Evolutionary conservation across 2,113 vertebrate species (phyloP).

Genomic region (Psammodynastes pulverulentus): DNA sequence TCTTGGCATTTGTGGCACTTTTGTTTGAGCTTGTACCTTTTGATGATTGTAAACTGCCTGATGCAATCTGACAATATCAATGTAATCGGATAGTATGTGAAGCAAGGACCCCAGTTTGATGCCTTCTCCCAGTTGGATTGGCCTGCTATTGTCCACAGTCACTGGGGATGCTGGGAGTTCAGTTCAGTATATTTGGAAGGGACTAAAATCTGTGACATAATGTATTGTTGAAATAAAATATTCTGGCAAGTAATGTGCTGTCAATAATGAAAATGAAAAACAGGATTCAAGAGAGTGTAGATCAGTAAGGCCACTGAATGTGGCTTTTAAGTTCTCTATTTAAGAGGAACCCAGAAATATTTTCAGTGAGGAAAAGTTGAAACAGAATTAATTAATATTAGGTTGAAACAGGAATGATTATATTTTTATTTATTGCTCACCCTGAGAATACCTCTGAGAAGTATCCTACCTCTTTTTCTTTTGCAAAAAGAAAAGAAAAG

Average conservation of each 20-base stretch:
- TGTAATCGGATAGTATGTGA: background rate
- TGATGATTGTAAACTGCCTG: background rate
- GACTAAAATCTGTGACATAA: background rate
- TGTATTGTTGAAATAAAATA: background rate
- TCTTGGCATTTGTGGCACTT: background rate
- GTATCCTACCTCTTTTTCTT: background rate
- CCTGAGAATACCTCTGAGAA: background rate
- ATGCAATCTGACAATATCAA: background rate
- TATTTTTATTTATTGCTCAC: background rate
- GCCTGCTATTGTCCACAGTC: background rate
- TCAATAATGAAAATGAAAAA: background rate
- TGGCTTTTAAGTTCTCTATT: background rate
- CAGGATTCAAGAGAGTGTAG: background rate
- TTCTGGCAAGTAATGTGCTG: background rate
- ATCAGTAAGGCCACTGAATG: background rate
- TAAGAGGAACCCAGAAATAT: background rate
- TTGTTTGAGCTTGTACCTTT: background rate
- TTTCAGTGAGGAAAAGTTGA: background rate
- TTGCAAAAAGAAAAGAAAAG: background rate
- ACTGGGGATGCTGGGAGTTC: background rate
- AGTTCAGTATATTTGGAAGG: background rate
- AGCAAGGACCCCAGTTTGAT: background rate
- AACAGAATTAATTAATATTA: background rate
- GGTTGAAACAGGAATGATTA: background rate
- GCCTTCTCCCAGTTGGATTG: background rate